Base-by-base conservation (phyloP, 2,113 vertebrate genomes). In the Nerophis lumbriciformis region DNA sequence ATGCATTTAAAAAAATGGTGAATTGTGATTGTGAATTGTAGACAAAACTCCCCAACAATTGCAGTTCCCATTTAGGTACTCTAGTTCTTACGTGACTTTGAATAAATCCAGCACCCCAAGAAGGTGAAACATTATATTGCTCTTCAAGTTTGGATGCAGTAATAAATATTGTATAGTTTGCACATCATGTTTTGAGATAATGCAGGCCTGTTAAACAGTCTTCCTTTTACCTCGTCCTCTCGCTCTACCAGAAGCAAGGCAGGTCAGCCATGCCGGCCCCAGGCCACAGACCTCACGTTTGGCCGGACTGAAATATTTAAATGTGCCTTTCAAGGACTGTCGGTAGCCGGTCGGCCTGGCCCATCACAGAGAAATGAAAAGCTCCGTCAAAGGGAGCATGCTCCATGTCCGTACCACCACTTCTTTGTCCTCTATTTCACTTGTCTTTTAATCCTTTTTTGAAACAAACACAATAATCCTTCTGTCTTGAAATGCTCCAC, bases 301-400 rank as follows among this genome's bases (percentile, higher is more conserved):
- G 65, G 61, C 63, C 70, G 62, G 56, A 53, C 69, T 76, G 74
- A 75, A 82, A 76, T 82, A 73, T 82, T 83, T 77, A 78, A 80
- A 81, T 73, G 72, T 76, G 69, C 66, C 72, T 76, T 81, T 75
- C 73, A 73, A 69, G 66, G 66, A 70, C 66, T 61, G 70, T 68
- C 66, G 48, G 56, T 54, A 67, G 68, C 78, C 76, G 69, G 77
- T 72, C 69, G 75, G 69, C 69, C 76, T 59, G 57, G 71, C 76
- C 75, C 79, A 73, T 78, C 71, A 72, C 80, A 83, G 81, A 84
- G 83, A 83, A 84, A 84, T 86, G 84, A 82, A 80, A 69, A 66
- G 57, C 21, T 65, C 14, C 58, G 72, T 76, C 67, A 71, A 67
- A 75, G 61, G 68, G 71, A 73, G 68, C 77, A 78, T 61, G 35